Conservation (phyloP, 35 echinoderm and acorn worm species). For the Anneissia japonica region DNA sequence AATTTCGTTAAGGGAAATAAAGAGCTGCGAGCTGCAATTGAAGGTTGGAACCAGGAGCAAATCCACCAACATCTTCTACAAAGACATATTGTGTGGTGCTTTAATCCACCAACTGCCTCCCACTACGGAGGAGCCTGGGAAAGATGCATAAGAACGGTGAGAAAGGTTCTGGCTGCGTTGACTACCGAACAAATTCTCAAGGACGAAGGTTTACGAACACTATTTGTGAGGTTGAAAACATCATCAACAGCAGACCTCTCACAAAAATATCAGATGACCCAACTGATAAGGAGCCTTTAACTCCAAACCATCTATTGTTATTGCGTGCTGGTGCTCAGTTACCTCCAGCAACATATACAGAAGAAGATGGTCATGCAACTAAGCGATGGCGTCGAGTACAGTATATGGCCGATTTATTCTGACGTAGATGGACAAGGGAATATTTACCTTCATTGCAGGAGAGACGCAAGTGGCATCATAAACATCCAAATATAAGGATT, state of each 20-base stretch:
- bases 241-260: conserved; percentile 1
- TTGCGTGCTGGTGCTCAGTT: background rate
- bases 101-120: conserved; percentile 4
- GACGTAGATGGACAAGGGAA: conserved; percentile 4
- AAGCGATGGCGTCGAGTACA: background rate
- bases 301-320: conserved; percentile 20
- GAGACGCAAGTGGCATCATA: background rate
- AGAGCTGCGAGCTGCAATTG: background rate
- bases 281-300: background rate
- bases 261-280: background rate
- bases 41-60: background rate
- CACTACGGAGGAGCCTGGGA: conserved; percentile 7
- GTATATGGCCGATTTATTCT: conserved; percentile 2
- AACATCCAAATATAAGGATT: background rate
- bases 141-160: background rate
- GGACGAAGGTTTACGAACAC: background rate
- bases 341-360: background rate
- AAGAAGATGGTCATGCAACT: background rate
- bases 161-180: background rate
- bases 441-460: background rate
- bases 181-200: background rate
- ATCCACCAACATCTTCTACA: background rate
- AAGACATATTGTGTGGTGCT: background rate
- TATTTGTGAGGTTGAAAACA: conserved; percentile 10
- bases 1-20: conserved; percentile 12